phyloP scores from a whole-genome alignment of 2,888 invertebrate species.

The Caenorhabditis sinica region DNA sequence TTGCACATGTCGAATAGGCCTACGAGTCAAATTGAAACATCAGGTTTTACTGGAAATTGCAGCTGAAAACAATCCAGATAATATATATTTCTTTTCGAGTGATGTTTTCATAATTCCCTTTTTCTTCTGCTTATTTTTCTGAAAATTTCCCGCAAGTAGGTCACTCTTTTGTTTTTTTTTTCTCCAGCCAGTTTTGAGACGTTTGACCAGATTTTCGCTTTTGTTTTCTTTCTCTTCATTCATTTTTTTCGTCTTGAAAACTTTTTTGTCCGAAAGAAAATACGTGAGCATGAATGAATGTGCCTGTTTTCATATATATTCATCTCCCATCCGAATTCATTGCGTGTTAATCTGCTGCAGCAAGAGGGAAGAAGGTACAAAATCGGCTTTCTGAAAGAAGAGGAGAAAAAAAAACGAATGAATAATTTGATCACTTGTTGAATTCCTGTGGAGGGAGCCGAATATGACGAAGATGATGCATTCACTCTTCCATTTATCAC shows the following conservation, averaged over 20 bases:
- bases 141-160: not conserved
- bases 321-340: conserved; percentile 2
- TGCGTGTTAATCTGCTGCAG: conserved; percentile 38
- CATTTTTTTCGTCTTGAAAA: conserved; percentile 21
- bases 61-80: conserved; percentile 30
- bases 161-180: conserved; percentile 12
- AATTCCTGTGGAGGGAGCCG: not conserved
- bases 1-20: conserved; percentile 21
- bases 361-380: conserved; percentile 16
- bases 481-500: conserved; percentile 9
- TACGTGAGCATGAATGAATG: conserved; percentile 15
- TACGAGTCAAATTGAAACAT: conserved; percentile 3
- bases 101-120: no score
- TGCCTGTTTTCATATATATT: conserved; percentile 7
- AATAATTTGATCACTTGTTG: conserved; percentile 32
- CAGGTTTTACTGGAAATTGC: conserved; percentile 27
- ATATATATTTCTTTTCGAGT: not conserved
- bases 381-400: conserved; percentile 38
- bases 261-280: conserved; percentile 20
- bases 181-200: not conserved
- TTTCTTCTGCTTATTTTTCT: no score
- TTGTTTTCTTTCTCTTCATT: conserved; percentile 19
- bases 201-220: not conserved
- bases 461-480: conserved; percentile 14
- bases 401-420: conserved; percentile 10